Base-by-base conservation (phyloP, 1,140 invertebrate species). In the Zophobas atratus region DNA sequence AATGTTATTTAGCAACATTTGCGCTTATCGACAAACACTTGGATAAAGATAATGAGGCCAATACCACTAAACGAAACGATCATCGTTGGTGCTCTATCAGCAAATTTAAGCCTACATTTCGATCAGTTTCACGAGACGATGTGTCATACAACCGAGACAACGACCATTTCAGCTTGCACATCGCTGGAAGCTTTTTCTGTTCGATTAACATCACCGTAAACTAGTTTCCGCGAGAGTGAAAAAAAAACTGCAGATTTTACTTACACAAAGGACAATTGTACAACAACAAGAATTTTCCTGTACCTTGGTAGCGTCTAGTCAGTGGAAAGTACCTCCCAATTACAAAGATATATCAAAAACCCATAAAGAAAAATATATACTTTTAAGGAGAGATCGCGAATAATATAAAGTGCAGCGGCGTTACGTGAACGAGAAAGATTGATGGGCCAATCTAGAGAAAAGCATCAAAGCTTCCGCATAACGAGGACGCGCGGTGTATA, bases 381-480 rank as follows among this genome's bases (percentile, higher is more conserved):
- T 38, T 67, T 67, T 67, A 43, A 43, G 60, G 4, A 67, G 60
- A 67, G 39, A 46, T 67, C 60, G 67, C 38, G 70, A 72, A 72
- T 72, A 71, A 71, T 51, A 71, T 49, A 71, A 72, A 72, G 70
- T 72, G 70, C 70, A 72, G 6, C 57, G n/a, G 43, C 20, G 35
- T 72, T 51, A 48, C 33, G 43, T 71, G 48, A 71, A 34, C 36
- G 48, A 20, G 38, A 53, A 79, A 79, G 78, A 79, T 79, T 79
- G 78, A 79, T 79, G 78, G 71, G 67, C 55, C 78, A 79, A 79
- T 79, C 78, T 79, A 74, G 70, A 74, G 78, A 77, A 79, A 79
- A 79, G 75, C 78, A 75, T 77, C 78, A 75, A 77, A 74, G 75
- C 75, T 79, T 77, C 57, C 75, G 75, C 55, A 77, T 79, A 79